phyloP scores from a whole-genome alignment of 2,797 vertebrate species.

The Adrianichthys oophorus region DNA sequence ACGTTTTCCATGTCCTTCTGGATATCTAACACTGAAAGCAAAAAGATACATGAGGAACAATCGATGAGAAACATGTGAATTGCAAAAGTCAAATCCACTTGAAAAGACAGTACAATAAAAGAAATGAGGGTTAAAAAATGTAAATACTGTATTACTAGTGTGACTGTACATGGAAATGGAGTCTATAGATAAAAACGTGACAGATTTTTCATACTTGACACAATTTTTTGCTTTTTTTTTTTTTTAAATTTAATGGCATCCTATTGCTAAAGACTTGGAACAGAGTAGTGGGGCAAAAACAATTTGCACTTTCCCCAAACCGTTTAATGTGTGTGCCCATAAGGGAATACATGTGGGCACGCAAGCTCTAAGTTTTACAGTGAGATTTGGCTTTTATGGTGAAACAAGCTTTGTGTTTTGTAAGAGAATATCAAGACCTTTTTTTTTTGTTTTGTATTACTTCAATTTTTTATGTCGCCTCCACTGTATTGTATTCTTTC shows the following conservation, averaged over 20 bases:
- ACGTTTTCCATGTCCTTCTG: slow-evolving; percentile 32
- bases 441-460: slow-evolving; percentile 15
- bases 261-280: slow-evolving; percentile 52
- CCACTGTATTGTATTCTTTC: slow-evolving; percentile 72
- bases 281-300: slow-evolving; percentile 58
- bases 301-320: slow-evolving; percentile 77
- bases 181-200: slow-evolving; percentile 74
- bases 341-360: slow-evolving; percentile 12
- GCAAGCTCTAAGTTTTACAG: slow-evolving; percentile 34
- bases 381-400: slow-evolving; percentile 60
- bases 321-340: slow-evolving; percentile 34
- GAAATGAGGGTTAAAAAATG: slow-evolving; percentile 63
- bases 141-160: slow-evolving; percentile 79
- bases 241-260: slow-evolving; percentile 47
- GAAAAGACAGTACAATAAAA: slow-evolving; percentile 40
- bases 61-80: slow-evolving; percentile 38
- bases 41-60: slow-evolving; percentile 34
- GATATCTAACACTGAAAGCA: slow-evolving; percentile 64
- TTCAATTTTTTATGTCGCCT: slow-evolving; percentile 58
- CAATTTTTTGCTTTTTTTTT: slow-evolving; percentile 68
- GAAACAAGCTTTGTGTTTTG: slow-evolving; percentile 63
- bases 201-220: slow-evolving; percentile 80
- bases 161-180: slow-evolving; percentile 74
- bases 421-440: slow-evolving; percentile 55
- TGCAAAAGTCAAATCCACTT: slow-evolving; percentile 45